phyloP scores from a whole-genome alignment of 2,113 vertebrate species.

The Antechinus stuartii region DNA sequence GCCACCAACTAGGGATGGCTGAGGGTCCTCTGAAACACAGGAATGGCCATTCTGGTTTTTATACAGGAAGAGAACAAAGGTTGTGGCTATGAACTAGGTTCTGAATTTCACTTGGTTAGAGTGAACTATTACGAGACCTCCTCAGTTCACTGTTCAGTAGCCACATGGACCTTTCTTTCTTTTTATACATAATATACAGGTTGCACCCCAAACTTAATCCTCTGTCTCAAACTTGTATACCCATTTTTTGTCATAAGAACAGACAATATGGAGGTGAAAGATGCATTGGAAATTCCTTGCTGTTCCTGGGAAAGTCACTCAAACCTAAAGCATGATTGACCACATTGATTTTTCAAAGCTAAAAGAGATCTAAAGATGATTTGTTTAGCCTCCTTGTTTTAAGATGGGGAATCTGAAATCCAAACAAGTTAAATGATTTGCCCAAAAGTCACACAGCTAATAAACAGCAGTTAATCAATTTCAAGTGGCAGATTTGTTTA shows the following conservation, averaged over 20 bases:
- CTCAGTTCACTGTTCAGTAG: background rate
- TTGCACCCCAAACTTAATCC: background rate
- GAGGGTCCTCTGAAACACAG: background rate
- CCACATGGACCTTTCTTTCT: background rate
- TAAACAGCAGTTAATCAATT: background rate
- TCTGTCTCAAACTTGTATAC: background rate
- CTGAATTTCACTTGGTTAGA: background rate
- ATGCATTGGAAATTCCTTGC: background rate
- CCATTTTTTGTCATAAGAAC: background rate
- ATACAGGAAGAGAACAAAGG: background rate
- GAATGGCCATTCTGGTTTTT: background rate
- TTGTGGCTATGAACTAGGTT: background rate
- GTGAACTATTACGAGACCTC: background rate
- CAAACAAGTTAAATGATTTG: background rate
- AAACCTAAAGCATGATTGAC: background rate
- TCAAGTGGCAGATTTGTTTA: background rate
- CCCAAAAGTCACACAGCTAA: background rate
- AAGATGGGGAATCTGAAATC: background rate
- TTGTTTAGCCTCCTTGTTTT: background rate
- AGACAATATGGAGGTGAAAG: background rate
- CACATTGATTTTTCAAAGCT: background rate
- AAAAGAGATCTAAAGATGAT: background rate
- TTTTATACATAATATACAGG: background rate
- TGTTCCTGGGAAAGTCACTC: background rate
- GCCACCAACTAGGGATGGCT: background rate